Base-by-base conservation (phyloP, 2,113 vertebrate species). In the Herpailurus yagouaroundi region DNA sequence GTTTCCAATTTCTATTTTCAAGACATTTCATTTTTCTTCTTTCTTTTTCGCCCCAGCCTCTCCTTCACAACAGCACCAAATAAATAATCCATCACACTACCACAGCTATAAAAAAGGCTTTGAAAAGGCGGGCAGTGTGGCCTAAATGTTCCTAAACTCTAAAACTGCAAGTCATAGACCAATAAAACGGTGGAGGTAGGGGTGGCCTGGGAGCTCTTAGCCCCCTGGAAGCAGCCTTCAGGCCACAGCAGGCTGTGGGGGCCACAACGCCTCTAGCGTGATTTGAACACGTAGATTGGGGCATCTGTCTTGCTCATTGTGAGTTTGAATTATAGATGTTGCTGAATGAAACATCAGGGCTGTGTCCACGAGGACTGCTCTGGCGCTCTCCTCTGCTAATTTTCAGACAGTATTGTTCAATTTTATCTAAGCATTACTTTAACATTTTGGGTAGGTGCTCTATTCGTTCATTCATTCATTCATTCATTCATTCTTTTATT, bases 271-370 rank as follows among this genome's bases (percentile, higher is more conserved):
- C 41, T 68, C 90, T 16, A 31, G 80, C 36, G 2, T 19, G 36
- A 55, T 50, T 55, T 68, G 68, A 55, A 76, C 0, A 5, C 14
- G 7, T 89, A 68, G 89, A 71, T 69, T 50, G 76, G 82, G 69
- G 80, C 84, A 36, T 94, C 95, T 92, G 84, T 93, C 91, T 97
- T 94, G 41, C 76, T 48, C 76, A 96, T 69, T 89, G 71, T 1
- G 0, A 55, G 68, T 68, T 45, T 97, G 91, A 97, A 98, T 95
- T 96, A 96, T 94, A 94, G 91, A 97, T 94, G 93, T 94, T 55
- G 45, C 88, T 86, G 97, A 96, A 94, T 92, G 95, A 94, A 97
- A 97, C 52, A 94, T 89, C 95, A 81, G 63, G 64, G 11, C 87
- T 81, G 64, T 19, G 31, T 86, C 94, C 38, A 1, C 14, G 0